These are phyloP conservation scores for Drosophila testacea DNA, from an alignment of 2,888 invertebrate species.

Conservation along the genomic window DNA sequence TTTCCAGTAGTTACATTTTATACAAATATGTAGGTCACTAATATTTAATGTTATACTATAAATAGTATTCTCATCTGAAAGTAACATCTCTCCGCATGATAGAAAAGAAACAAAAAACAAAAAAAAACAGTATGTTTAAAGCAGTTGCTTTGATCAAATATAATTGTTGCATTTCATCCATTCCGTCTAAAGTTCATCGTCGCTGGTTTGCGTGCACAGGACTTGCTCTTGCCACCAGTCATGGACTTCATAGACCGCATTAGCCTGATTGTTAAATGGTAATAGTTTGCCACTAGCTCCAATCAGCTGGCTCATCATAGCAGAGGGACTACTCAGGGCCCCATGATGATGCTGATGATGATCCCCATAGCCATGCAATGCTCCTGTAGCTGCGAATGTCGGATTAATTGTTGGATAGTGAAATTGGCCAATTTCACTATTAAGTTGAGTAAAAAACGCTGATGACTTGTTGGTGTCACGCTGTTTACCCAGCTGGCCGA, in stretches of 20 bases:
- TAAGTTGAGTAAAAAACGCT: constrained; percentile 70
- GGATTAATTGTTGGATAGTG: constrained; percentile 76
- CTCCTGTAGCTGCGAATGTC: constrained; percentile 31
- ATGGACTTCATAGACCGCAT: constrained; percentile 89
- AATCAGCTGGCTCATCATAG: constrained; percentile 76
- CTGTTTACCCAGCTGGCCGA: constrained; percentile 66
- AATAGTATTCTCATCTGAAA: neutral
- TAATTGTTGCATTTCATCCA: neutral
- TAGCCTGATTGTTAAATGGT: constrained; percentile 84
- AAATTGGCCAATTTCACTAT: constrained; percentile 76
- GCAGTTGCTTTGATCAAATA: neutral
- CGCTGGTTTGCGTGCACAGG: constrained; percentile 88
- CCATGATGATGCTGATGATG: constrained; percentile 71
- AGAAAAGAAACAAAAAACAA: neutral
- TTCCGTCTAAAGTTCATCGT: constrained; percentile 85
- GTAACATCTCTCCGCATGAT: neutral
- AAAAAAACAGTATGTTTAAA: neutral
- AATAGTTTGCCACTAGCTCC: constrained; percentile 73
- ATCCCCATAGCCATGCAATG: constrained; percentile 55
- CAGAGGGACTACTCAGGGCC: constrained; percentile 76
- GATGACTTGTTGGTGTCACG: constrained; percentile 71
- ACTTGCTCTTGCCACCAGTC: constrained; percentile 95
- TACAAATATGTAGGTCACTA: neutral
- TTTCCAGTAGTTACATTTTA: neutral
- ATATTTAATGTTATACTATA: neutral